Base-by-base conservation (phyloP, 2,113 vertebrate genomes). In the Irena cyanogastra region DNA sequence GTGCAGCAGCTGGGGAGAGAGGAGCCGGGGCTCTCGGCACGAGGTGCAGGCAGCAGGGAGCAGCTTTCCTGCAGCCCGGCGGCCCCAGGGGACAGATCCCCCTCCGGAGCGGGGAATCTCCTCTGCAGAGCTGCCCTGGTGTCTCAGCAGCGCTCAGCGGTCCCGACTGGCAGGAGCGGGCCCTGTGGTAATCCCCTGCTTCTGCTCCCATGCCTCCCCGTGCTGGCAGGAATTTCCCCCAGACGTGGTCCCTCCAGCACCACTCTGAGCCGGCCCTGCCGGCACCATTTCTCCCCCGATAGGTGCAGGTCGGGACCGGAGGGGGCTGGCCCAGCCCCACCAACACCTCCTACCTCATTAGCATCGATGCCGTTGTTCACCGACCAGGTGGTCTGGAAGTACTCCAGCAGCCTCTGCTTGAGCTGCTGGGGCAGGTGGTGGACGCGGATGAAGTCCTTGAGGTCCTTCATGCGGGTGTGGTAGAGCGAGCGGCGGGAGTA, bases 361-460 rank as follows among this genome's bases (percentile, higher is more conserved):
- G 99, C 97, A 2, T 99, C 99, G 26, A 99, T 99, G 97, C 99
- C 99, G 7, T 99, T 99, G 98, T 99, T 99, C 94, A 99, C 99
- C 0, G 99, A 99, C 99, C 99, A 99, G 3, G 99, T 99, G 95
- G 99, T 99, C 98, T 99, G 99, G 97, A 99, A 99, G 89, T 99
- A 99, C 95, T 99, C 99, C 47, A 99, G 97, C 99, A 99, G 98
- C 83, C 99, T 98, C 98, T 99, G 99, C 95, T 99, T 99, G 87
- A 99, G 99, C 87, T 99, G 98, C 96, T 99, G 98, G 31, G 99
- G 99, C 37, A 99, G 98, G 69, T 98, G 98, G 56, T 99, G 99
- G 90, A 99, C 98, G 0, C 99, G 98, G 94, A 99, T 99, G 94
- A 99, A 99, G 95, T 99, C 99, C 92, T 99, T 99, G 64, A 99